These are phyloP conservation scores for Aldrovandia affinis DNA, from an alignment of 2,797 vertebrate species.

Conservation along the genomic window DNA sequence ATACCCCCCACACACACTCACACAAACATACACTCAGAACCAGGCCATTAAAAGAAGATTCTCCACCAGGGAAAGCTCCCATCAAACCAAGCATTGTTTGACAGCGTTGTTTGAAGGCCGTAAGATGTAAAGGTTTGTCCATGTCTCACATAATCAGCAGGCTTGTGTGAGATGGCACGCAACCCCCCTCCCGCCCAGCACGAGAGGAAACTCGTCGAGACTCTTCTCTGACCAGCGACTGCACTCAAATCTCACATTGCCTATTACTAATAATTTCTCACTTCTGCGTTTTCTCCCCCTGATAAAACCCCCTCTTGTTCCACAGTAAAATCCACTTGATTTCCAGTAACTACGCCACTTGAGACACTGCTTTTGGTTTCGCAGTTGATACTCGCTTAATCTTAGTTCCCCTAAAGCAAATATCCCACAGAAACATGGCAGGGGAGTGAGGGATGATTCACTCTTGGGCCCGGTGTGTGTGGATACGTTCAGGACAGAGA, in stretches of 20 bases:
- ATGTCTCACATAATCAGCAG: background rate
- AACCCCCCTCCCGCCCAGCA: too few species aligned
- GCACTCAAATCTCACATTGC: background rate
- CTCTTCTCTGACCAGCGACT: background rate
- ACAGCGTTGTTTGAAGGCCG: background rate
- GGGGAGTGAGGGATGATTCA: background rate
- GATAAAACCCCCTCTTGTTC: background rate
- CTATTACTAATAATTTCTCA: background rate
- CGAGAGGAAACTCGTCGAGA: background rate
- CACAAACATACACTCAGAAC: background rate
- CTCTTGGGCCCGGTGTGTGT: background rate
- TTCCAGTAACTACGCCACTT: background rate
- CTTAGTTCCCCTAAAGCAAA: background rate
- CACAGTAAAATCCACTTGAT: background rate
- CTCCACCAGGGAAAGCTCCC: too few species aligned
- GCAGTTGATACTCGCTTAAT: background rate
- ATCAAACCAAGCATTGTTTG: too few species aligned
- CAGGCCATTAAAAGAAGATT: background rate
- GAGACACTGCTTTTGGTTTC: background rate
- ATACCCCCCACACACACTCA: background rate
- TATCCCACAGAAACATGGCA: background rate
- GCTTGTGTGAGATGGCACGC: background rate
- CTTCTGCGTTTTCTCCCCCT: background rate
- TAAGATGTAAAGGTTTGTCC: background rate
- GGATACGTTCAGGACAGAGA: too few species aligned